Base-by-base conservation (phyloP, 2,797 vertebrate genomes). In the Chaunax sp. region DNA sequence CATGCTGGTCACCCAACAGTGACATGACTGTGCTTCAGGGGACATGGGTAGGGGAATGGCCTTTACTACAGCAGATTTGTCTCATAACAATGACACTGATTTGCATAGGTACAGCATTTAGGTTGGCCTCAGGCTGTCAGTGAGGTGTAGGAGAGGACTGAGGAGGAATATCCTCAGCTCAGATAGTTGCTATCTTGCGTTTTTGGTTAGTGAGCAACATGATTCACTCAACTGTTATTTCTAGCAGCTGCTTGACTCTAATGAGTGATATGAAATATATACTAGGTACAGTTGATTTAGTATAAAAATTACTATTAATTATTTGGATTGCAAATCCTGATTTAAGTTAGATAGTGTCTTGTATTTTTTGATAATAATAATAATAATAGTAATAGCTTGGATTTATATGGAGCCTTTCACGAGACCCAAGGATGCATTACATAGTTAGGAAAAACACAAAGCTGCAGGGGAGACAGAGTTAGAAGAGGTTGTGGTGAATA, bases 21-120 rank as follows among this genome's bases (percentile, higher is more conserved):
- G 86, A 89, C 89, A 78, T 70, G 69, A 59, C 77, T 64, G 64
- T 77, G 86, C 85, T 82, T 63, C 46, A 67, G 78, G 84, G 72
- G 71, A 84, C 71, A 28, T 12, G 64, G 64, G 79, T 55, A 69
- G 60, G 68, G 82, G 66, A 44, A 57, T 77, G 80, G 74, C 84
- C 85, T 89, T 85, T 89, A 78, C 80, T 38, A 64, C 56, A 33
- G 76, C 64, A 80, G 80, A 87, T 90, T 84, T 82, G 84, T 87
- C 82, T 83, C 80, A 69, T 84, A 89, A 91, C 92, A 91, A 90
- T 87, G 86, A 83, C 83, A 75, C 77, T 80, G 79, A 92, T 94
- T 94, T 94, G 90, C 93, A 93, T 92, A 75, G 81, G 87, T 89
- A 74, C 83, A 84, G 84, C 75, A 37, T 82, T 85, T 83, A 86